Conservation (phyloP, 2,797 vertebrate species). For the Glossophaga mutica region DNA sequence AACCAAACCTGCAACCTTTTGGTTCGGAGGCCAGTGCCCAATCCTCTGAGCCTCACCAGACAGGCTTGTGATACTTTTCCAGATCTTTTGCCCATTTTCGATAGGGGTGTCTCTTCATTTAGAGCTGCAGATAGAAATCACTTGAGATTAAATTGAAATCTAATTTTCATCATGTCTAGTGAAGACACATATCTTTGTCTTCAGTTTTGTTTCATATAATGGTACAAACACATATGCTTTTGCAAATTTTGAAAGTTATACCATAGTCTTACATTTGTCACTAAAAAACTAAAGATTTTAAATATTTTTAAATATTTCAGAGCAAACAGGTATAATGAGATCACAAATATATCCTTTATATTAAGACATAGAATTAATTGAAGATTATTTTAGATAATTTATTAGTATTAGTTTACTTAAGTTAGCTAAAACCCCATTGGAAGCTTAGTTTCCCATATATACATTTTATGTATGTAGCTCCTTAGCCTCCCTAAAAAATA, state of each 20-base stretch:
- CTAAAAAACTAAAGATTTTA: background rate
- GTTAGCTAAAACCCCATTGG: background rate
- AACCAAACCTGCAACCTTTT: too few relatives aligned
- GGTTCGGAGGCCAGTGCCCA: too few relatives aligned
- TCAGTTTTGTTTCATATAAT: background rate
- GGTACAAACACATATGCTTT: background rate
- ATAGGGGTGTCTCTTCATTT: background rate
- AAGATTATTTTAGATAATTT: background rate
- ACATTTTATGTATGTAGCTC: background rate
- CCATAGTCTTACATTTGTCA: background rate
- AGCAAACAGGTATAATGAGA: background rate
- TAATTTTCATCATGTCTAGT: background rate
- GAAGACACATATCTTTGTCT: background rate
- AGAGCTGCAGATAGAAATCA: background rate
- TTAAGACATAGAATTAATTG: background rate
- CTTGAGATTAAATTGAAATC: slow-evolving; percentile 9
- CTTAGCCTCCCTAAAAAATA: background rate
- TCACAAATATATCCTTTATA: background rate
- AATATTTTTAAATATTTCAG: slow-evolving; percentile 1
- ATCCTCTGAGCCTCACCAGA: too few relatives aligned
- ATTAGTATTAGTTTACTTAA: background rate
- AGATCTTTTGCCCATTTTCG: background rate
- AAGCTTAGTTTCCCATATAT: background rate
- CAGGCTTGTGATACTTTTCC: background rate
- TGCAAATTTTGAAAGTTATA: background rate